Evolutionary conservation across 2,888 invertebrate genomes (phyloP).

Genomic region (Spatulosminthurus flaviceps): DNA sequence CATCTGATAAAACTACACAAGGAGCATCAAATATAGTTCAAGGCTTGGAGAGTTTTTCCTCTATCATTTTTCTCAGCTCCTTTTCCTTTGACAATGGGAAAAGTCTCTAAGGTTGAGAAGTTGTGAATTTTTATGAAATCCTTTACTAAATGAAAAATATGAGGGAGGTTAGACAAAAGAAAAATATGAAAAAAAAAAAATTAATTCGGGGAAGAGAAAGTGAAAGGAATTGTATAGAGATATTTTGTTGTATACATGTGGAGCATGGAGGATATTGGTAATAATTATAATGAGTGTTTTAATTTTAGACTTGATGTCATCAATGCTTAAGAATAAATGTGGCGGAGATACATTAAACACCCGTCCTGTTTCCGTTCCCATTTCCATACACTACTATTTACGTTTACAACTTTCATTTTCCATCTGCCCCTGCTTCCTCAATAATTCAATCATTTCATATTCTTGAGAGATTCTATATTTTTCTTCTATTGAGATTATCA

Average conservation of each 20-base stretch:
- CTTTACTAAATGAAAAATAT: no score
- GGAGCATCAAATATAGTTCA: no score
- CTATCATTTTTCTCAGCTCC: no score
- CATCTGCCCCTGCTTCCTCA: conserved; percentile 28
- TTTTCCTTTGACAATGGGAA: no score
- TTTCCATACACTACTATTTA: neutral
- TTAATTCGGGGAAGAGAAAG: neutral
- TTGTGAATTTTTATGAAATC: no score
- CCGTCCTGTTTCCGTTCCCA: conserved; percentile 54
- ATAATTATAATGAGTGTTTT: neutral
- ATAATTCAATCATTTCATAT: conserved; percentile 39
- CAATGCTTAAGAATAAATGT: neutral
- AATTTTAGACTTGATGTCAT: neutral
- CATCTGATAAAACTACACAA: no score
- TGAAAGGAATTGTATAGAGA: neutral
- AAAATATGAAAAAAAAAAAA: no score
- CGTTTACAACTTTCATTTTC: conserved; percentile 11
- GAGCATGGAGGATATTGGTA: neutral
- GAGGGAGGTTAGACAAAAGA: no score
- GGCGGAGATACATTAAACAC: conserved; percentile 27
- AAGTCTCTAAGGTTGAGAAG: no score
- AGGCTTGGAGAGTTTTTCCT: no score
- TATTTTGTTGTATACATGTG: neutral
- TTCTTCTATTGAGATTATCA: no score
- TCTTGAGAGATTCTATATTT: no score